A percentile compares a stretch with the other conserved stretches of the same genome.
Evolutionary conservation across 2,888 invertebrate species (phyloP).

Genomic region (Nomada flava): DNA sequence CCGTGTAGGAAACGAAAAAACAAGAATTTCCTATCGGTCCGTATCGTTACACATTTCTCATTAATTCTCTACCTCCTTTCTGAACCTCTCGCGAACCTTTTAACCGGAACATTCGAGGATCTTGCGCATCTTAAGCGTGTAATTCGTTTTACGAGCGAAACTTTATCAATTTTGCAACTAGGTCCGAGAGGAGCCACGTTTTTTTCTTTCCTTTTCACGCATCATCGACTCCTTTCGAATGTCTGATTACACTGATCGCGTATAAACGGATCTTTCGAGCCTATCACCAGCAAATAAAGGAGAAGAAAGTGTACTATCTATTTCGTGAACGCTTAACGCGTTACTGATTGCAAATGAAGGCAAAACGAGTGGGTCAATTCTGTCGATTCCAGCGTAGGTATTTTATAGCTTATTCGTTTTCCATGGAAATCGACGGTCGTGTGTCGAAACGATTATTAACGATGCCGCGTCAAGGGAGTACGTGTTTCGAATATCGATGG

Average conservation of each 20-base stretch:
- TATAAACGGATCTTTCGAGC: too few species aligned
- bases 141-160: background rate
- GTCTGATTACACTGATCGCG: too few species aligned
- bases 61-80: background rate
- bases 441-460: conserved; percentile 29
- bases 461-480: conserved; percentile 1
- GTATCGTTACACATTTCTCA: background rate
- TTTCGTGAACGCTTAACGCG: too few species aligned
- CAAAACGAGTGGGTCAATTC: background rate
- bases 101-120: background rate
- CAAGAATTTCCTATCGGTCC: background rate
- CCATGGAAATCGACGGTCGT: background rate
- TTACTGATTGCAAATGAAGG: background rate
- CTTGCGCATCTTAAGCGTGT: background rate
- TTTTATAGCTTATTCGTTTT: conserved; percentile 17
- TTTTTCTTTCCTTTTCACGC: background rate
- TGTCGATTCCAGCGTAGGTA: background rate
- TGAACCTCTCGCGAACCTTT: background rate
- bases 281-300: too few species aligned
- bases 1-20: background rate
- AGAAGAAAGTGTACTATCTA: too few species aligned
- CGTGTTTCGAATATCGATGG: conserved; percentile 40
- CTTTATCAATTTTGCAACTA: conserved; percentile 2
- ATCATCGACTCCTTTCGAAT: background rate
- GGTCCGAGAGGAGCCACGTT: background rate